phyloP scores from a whole-genome alignment of 1,140 invertebrate genomes.

The Asobara japonica region DNA sequence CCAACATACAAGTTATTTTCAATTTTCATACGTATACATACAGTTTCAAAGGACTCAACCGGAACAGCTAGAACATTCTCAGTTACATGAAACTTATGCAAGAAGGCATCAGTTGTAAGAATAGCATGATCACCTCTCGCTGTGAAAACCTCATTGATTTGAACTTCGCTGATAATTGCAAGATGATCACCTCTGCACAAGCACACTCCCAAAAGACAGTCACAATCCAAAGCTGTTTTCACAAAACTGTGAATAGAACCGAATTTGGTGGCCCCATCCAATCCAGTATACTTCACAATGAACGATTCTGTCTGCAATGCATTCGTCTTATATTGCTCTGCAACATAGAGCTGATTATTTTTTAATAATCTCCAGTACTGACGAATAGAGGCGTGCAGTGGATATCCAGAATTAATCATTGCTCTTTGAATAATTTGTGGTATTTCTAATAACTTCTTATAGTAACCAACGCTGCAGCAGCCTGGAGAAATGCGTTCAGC shows the following conservation, averaged over 20 bases:
- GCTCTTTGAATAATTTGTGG: background rate
- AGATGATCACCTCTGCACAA: background rate
- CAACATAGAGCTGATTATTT: constrained; percentile 35
- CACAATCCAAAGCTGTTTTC: background rate
- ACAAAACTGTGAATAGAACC: background rate
- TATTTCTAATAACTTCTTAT: background rate
- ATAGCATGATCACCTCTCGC: background rate
- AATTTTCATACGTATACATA: background rate
- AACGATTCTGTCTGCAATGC: background rate
- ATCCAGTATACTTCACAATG: background rate
- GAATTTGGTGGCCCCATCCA: background rate
- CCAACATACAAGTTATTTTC: background rate
- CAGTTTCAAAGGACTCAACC: background rate
- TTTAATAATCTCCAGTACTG: constrained; percentile 33
- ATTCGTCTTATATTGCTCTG: background rate
- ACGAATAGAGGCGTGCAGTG: background rate
- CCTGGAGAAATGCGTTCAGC: constrained; percentile 17
- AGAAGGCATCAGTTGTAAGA: background rate
- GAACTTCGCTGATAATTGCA: background rate
- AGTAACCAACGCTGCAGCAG: constrained; percentile 38
- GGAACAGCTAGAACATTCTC: background rate
- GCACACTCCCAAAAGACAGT: background rate
- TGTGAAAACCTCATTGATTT: background rate
- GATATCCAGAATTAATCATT: background rate
- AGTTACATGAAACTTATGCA: background rate